Percentiles rank a stretch among this genome's conserved stretches.
Evolutionary conservation across 2,113 vertebrate species (phyloP).

Genomic region (Neolamprologus sp.): DNA sequence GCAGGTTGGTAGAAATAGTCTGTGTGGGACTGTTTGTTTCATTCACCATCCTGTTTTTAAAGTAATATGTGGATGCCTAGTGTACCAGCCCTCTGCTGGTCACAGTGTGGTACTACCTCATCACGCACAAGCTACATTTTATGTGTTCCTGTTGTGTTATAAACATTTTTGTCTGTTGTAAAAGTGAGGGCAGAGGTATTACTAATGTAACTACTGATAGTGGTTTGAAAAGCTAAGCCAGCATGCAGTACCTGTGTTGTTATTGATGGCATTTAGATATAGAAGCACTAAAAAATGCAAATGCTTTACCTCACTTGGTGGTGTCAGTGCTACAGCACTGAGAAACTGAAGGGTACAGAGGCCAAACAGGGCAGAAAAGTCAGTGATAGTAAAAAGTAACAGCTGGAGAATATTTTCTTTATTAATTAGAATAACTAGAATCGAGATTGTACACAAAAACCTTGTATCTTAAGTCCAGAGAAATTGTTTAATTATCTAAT

Average conservation of each 20-base stretch:
- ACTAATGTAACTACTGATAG: neutral
- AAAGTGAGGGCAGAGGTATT: neutral
- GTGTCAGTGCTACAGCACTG: neutral
- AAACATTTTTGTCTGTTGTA: neutral
- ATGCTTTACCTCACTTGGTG: neutral
- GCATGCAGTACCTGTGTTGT: neutral
- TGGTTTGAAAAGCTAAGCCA: accelerated
- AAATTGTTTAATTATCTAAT: neutral
- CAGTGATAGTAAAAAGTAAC: neutral
- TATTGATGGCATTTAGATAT: neutral
- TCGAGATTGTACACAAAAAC: neutral
- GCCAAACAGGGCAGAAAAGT: neutral
- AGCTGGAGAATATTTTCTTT: neutral
- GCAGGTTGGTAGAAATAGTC: neutral
- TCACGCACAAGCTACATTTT: neutral
- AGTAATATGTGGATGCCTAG: neutral
- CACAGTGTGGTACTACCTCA: neutral
- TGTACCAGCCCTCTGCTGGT: neutral
- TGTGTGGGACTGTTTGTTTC: neutral
- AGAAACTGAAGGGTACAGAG: neutral
- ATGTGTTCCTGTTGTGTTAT: accelerated
- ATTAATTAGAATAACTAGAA: neutral
- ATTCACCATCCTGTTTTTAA: neutral
- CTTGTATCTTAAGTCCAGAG: neutral
- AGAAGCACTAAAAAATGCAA: neutral